phyloP scores from a whole-genome alignment of 2,888 invertebrate genomes.

The Chrysolina haemoptera region DNA sequence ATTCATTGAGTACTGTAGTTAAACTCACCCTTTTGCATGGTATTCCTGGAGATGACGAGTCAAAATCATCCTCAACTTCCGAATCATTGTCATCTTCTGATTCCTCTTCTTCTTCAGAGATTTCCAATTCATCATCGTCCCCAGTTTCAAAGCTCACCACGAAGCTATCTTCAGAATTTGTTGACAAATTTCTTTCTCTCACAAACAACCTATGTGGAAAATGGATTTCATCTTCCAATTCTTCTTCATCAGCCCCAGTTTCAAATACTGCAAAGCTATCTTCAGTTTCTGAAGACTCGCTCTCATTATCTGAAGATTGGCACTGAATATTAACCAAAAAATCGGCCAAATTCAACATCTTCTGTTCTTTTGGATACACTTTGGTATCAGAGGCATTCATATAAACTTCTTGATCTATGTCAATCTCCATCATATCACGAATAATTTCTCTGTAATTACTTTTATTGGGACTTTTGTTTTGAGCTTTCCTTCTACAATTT shows the following conservation, averaged over 20 bases:
- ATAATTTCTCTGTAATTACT: constrained; percentile 41
- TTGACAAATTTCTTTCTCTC: constrained; percentile 44
- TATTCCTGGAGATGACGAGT: constrained; percentile 43
- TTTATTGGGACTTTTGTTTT: constrained; percentile 42
- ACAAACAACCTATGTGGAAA: neutral
- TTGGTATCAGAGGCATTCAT: constrained; percentile 30
- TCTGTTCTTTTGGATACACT: constrained; percentile 28
- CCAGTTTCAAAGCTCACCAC: constrained; percentile 72
- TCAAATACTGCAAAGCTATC: neutral
- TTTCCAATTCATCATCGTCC: constrained; percentile 44
- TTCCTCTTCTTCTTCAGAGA: constrained; percentile 40
- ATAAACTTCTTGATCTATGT: constrained; percentile 41
- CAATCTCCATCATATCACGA: constrained; percentile 48
- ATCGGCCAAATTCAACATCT: constrained; percentile 34
- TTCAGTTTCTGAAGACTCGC: constrained; percentile 3
- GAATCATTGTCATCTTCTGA: constrained; percentile 40
- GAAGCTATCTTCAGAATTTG: constrained; percentile 75
- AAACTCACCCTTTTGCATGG: constrained; percentile 51
- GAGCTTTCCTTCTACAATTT: constrained; percentile 31
- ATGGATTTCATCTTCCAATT: neutral
- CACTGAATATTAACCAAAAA: constrained; percentile 37
- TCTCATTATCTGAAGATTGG: neutral
- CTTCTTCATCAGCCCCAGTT: constrained; percentile 5
- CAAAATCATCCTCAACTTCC: constrained; percentile 45
- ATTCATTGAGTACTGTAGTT: neutral